A percentile compares a stretch with the other conserved stretches of the same genome.
phyloP scores from a whole-genome alignment of 2,797 vertebrate species.

The Girardinus metallicus region DNA sequence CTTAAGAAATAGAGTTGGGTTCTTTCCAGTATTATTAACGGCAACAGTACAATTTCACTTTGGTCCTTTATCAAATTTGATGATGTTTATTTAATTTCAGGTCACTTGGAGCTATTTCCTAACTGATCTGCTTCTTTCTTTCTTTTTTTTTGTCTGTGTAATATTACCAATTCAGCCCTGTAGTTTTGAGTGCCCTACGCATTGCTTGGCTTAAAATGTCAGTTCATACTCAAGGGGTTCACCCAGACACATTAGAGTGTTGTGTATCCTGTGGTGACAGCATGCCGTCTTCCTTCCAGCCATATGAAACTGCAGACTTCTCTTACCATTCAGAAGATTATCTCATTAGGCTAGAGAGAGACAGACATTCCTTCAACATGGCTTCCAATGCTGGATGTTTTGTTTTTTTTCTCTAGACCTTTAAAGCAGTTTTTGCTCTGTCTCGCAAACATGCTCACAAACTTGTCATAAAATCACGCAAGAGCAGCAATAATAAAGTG shows the following conservation, averaged over 20 bases:
- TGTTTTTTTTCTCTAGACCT: neutral
- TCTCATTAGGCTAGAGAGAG: slow-evolving; percentile 39
- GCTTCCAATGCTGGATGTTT: slow-evolving; percentile 16
- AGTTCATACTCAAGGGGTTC: slow-evolving; percentile 41
- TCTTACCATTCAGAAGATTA: slow-evolving; percentile 38
- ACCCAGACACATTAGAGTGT: slow-evolving; percentile 32
- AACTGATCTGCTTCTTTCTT: neutral
- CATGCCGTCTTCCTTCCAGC: slow-evolving; percentile 45
- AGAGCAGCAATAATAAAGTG: slow-evolving; percentile 70
- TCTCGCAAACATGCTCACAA: slow-evolving; percentile 25
- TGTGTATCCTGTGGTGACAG: slow-evolving; percentile 46
- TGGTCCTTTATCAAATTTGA: neutral
- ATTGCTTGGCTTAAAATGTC: slow-evolving; percentile 62
- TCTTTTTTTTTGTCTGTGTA: neutral
- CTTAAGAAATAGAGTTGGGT: neutral
- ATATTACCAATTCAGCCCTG: slow-evolving; percentile 1
- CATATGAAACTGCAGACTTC: slow-evolving; percentile 39
- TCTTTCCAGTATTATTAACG: neutral
- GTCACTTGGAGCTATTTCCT: neutral
- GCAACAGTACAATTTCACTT: neutral
- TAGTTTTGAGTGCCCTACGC: slow-evolving; percentile 40
- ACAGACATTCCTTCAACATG: slow-evolving; percentile 10
- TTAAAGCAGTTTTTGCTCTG: slow-evolving; percentile 22
- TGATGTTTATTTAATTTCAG: neutral
- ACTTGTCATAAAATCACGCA: slow-evolving; percentile 48